These are phyloP conservation scores for Apis mellifera DNA, from an alignment of 1,140 invertebrate species.

Conservation along the genomic window DNA sequence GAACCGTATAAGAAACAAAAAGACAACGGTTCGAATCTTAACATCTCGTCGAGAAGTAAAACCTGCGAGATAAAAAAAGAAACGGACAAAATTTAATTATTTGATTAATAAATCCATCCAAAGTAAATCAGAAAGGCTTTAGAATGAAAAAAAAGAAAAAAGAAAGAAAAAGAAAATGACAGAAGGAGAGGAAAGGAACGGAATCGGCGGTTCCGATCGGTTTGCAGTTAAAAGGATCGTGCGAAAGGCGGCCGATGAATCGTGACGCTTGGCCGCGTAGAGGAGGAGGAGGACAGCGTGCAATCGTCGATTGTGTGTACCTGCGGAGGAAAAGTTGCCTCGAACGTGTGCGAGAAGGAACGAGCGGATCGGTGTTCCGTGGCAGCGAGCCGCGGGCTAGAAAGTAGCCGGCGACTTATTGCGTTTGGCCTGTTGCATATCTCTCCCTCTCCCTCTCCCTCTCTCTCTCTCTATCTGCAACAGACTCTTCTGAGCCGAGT, in stretches of 20 bases:
- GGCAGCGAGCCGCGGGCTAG: constrained; percentile 63
- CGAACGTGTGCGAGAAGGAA: constrained; percentile 26
- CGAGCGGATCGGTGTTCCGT: constrained; percentile 23
- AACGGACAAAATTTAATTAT: too few species aligned
- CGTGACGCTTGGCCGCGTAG: neutral
- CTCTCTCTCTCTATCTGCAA: neutral
- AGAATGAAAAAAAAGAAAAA: neutral
- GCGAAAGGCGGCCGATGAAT: constrained; percentile 26
- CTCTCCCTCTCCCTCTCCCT: neutral
- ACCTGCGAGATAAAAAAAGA: too few species aligned
- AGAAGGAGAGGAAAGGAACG: too few species aligned
- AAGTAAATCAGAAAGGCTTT: too few species aligned
- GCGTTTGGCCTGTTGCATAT: constrained; percentile 46
- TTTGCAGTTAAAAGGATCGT: neutral
- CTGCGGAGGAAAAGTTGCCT: neutral
- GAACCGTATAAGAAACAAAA: too few species aligned
- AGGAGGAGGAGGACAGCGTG: constrained; percentile 9
- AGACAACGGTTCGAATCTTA: too few species aligned
- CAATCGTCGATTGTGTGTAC: neutral
- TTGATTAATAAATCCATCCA: too few species aligned
- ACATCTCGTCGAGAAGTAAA: too few species aligned
- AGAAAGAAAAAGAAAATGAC: neutral
- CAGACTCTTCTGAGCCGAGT: constrained; percentile 31
- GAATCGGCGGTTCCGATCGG: neutral
- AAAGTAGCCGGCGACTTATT: constrained; percentile 64